Base-by-base conservation (phyloP, 2,888 invertebrate species). In the Tenthredo notha region DNA sequence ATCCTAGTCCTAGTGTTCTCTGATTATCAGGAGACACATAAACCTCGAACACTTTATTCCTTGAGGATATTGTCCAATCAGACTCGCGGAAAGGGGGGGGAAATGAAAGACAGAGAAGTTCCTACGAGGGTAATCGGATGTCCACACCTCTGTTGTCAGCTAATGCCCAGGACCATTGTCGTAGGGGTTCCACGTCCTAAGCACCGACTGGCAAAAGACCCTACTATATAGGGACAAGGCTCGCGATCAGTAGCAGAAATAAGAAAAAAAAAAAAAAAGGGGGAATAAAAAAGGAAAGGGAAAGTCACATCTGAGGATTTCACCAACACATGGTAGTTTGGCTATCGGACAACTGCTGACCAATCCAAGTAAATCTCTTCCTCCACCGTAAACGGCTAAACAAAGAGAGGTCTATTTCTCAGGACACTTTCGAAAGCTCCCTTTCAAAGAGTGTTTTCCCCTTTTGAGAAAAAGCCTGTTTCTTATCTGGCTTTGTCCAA, bases 321-420 rank as follows among this genome's bases (percentile, higher is more conserved):
- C 37, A 80, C 80, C 74, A 40, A 40, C 25, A 74, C 74, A 43
- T 12, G 43, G 40, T 54, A 54, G n/a, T 74, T 74, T 43, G 43
- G 74, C 74, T 74, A 74, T 74, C 33, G 40, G 50, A 50, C n/a
- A 9, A 54, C 50, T 77, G 89, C 88, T 90, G 91, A 91, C 91
- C 93, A 92, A 93, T 92, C 92, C 92, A 90, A 88, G 92, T 90
- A 92, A 93, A 93, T 93, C 93, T 93, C 93, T 92, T 91, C 91
- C 91, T 74, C 21, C 15, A 91, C 92, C 91, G 91, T 93, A 93
- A 93, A 93, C 93, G 93, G 92, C 93, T 93, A 93, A 93, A 93
- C 93, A 93, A 93, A 93, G 93, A 80, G 61, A 93, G 92, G 91
- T 93, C 91, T 90, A 93, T 93, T 93, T 93, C 93, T 92, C 86